Percentiles rank a stretch among this genome's conserved stretches.
These are phyloP conservation scores for Oligia latruncula DNA, from an alignment of 2,888 invertebrate genomes.

Conservation along the genomic window DNA sequence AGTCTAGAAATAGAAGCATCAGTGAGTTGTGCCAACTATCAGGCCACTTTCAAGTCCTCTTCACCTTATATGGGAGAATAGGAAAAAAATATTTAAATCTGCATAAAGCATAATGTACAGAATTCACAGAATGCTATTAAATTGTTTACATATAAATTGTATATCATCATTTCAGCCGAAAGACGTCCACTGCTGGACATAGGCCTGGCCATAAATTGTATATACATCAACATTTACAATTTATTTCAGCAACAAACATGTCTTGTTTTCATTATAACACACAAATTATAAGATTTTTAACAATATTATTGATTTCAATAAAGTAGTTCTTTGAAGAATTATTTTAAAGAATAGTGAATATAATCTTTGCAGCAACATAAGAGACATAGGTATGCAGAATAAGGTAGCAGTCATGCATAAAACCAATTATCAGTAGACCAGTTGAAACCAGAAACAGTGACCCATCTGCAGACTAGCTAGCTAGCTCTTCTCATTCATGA, in stretches of 20 bases:
- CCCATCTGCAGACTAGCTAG: not conserved
- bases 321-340: not conserved
- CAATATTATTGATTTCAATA: not conserved
- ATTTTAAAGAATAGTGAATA: not conserved
- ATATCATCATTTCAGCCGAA: not conserved
- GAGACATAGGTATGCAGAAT: not conserved
- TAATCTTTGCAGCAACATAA: not conserved
- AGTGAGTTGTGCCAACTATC: conserved; percentile 33
- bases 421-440: not conserved
- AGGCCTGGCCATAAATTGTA: no score
- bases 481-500: not conserved
- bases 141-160: conserved; percentile 14
- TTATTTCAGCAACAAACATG: not conserved
- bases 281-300: not conserved
- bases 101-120: not conserved
- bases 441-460: not conserved
- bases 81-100: conserved; percentile 14
- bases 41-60: conserved; percentile 10
- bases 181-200: no score
- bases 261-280: not conserved
- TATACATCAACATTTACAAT: not conserved
- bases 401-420: not conserved
- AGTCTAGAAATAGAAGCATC: conserved; percentile 34
- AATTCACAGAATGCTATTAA: not conserved
- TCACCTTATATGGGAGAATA: conserved; percentile 4